Conservation (phyloP, 1,140 invertebrate species). For the Monochamus saltuarius region DNA sequence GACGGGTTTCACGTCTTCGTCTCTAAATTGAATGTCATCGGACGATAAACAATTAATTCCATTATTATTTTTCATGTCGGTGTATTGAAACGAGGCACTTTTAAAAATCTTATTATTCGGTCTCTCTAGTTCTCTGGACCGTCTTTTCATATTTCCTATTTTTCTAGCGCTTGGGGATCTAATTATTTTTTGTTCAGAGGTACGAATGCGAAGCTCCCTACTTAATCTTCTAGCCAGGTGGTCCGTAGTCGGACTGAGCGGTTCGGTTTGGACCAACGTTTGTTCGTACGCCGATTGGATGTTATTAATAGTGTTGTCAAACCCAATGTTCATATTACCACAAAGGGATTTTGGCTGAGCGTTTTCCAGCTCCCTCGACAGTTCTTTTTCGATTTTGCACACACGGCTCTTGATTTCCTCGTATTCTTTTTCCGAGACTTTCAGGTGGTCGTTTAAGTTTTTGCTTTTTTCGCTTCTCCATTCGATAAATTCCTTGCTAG, state of each 20-base stretch:
- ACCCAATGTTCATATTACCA: slow-evolving; percentile 21
- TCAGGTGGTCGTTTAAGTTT: slow-evolving; percentile 62
- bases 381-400: slow-evolving; percentile 66
- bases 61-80: neutral
- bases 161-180: slow-evolving; percentile 77
- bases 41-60: too few relatives aligned
- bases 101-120: slow-evolving; percentile 36
- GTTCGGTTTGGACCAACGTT: slow-evolving; percentile 66
- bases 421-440: slow-evolving; percentile 70
- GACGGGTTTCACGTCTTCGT: neutral
- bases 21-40: neutral
- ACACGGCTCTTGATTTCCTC: slow-evolving; percentile 74
- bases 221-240: slow-evolving; percentile 68
- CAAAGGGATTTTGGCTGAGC: slow-evolving; percentile 38
- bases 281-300: slow-evolving; percentile 72
- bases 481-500: slow-evolving; percentile 13
- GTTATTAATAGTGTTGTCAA: slow-evolving; percentile 48
- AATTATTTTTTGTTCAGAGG: slow-evolving; percentile 70
- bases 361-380: slow-evolving; percentile 67
- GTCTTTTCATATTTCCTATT: slow-evolving; percentile 70
- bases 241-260: slow-evolving; percentile 63
- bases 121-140: slow-evolving; percentile 60
- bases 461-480: slow-evolving; percentile 25
- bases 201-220: slow-evolving; percentile 71
- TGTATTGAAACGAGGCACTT: slow-evolving; percentile 46